phyloP scores from a whole-genome alignment of 2,797 vertebrate species.

The Scomberomorus guttatus region DNA sequence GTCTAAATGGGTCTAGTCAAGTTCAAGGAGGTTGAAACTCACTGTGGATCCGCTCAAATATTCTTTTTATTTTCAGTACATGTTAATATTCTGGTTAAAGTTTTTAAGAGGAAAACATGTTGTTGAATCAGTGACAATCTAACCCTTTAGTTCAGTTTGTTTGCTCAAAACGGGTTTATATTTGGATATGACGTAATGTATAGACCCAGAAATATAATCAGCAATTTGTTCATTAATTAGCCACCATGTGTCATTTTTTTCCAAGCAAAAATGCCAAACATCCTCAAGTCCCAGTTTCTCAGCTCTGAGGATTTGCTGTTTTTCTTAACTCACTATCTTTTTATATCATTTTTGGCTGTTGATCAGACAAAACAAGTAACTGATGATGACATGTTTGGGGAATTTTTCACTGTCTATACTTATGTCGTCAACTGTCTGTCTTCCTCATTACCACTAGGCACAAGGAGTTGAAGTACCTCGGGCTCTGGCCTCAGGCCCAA shows the following conservation, averaged over 20 bases:
- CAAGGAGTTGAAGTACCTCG: slow-evolving; percentile 77
- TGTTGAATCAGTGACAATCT: neutral
- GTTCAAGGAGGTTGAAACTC: slow-evolving; percentile 10
- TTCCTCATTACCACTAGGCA: slow-evolving; percentile 73
- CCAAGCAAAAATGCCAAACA: neutral
- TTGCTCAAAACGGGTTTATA: neutral
- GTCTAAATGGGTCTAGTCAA: neutral
- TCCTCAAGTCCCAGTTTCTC: too few relatives aligned
- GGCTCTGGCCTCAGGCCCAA: slow-evolving; percentile 85
- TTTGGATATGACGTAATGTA: neutral
- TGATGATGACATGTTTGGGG: neutral
- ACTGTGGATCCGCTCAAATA: neutral
- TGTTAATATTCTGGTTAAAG: neutral
- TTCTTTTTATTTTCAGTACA: neutral
- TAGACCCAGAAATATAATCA: neutral
- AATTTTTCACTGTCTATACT: neutral
- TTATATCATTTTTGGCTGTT: neutral
- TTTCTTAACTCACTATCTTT: neutral
- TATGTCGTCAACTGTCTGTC: neutral
- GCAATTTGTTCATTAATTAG: neutral
- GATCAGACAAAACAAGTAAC: neutral
- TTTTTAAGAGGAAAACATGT: neutral
- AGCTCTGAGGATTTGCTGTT: neutral
- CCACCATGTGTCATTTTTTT: neutral
- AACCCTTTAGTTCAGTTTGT: neutral